Conservation (phyloP, 2,888 invertebrate species). For the Neocrepidodera transversa region DNA sequence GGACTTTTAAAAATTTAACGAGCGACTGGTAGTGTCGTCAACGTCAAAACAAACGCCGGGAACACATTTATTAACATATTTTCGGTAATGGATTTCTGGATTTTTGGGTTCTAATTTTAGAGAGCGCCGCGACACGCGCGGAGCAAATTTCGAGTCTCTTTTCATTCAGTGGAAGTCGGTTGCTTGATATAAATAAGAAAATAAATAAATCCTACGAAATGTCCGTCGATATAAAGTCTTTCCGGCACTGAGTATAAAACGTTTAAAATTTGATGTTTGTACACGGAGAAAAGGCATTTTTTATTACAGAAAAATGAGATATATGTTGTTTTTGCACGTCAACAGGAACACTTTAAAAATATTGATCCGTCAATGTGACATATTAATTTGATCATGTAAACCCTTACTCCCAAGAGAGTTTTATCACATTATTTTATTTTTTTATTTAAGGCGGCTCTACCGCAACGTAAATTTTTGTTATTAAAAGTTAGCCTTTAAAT, state of each 20-base stretch:
- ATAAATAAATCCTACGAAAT: conserved; percentile 14
- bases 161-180: conserved; percentile 20
- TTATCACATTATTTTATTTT: too few species aligned
- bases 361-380: too few species aligned
- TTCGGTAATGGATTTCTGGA: conserved; percentile 26
- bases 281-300: background rate
- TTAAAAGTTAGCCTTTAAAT: too few species aligned
- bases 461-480: too few species aligned
- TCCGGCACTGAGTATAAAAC: conserved; percentile 13
- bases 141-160: conserved; percentile 17
- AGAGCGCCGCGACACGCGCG: background rate
- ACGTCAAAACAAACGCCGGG: conserved; percentile 24
- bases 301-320: too few species aligned
- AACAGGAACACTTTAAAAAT: too few species aligned
- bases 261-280: background rate
- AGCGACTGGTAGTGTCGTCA: conserved; percentile 14
- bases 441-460: too few species aligned
- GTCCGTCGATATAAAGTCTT: conserved; percentile 23
- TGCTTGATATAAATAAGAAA: conserved; percentile 15
- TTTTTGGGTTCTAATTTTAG: conserved; percentile 22
- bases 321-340: too few species aligned
- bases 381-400: too few species aligned
- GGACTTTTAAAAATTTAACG: conserved; percentile 26
- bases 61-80: conserved; percentile 27
- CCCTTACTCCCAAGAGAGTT: too few species aligned